A percentile compares a stretch with the other conserved stretches of the same genome.
Evolutionary conservation across 2,113 vertebrate species (phyloP).

Genomic region (Forbesichthys papilliferus): DNA sequence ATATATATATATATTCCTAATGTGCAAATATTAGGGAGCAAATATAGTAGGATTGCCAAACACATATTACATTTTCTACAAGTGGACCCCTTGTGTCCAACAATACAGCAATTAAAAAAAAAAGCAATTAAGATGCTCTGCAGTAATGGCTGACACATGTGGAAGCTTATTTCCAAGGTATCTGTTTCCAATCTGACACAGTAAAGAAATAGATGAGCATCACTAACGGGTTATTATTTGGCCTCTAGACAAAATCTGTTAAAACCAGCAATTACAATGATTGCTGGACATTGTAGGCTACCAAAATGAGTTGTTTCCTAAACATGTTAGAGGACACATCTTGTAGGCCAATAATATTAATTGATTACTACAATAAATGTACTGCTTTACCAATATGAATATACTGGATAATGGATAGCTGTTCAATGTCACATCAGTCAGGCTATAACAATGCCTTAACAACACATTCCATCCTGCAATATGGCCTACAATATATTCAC

Average conservation of each 20-base stretch:
- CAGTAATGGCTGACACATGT: conserved; percentile 67
- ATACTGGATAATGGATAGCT: neutral
- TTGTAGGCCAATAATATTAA: neutral
- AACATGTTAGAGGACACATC: conserved; percentile 8
- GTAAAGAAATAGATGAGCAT: conserved; percentile 63
- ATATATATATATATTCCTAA: conserved; percentile 23
- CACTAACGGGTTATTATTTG: conserved; percentile 50
- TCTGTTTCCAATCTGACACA: conserved; percentile 64
- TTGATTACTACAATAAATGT: neutral
- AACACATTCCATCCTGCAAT: no score
- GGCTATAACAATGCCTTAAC: no score
- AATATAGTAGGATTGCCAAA: neutral
- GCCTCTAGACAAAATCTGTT: conserved; percentile 44
- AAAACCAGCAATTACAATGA: conserved; percentile 48
- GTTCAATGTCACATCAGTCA: neutral
- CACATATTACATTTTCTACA: conserved; percentile 26
- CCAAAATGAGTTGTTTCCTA: conserved; percentile 38
- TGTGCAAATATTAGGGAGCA: conserved; percentile 10
- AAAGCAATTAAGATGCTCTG: conserved; percentile 49
- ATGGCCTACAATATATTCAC: no score
- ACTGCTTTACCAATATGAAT: conserved; percentile 7
- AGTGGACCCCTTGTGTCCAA: conserved; percentile 37
- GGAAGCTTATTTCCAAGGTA: conserved; percentile 45
- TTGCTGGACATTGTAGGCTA: conserved; percentile 55
- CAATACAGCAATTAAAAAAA: conserved; percentile 41